These are phyloP conservation scores for Brachionus sp. DNA, from an alignment of 1,140 invertebrate genomes.

Conservation along the genomic window DNA sequence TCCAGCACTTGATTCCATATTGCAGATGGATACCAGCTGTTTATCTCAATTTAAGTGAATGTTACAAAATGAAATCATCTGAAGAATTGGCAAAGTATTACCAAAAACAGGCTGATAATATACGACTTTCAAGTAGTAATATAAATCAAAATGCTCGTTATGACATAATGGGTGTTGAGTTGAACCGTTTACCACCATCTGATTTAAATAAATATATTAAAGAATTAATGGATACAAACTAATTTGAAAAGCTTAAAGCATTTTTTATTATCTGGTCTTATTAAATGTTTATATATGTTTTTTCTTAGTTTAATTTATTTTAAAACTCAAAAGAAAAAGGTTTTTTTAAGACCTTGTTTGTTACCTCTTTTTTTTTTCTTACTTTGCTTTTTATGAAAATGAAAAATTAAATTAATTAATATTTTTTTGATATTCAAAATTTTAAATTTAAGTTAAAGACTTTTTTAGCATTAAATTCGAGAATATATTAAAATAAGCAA, in stretches of 20 bases:
- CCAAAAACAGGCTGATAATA: constrained; percentile 34
- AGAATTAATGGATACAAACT: not conserved
- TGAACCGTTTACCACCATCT: constrained; percentile 11
- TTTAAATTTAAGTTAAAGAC: no score
- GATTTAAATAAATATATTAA: not conserved
- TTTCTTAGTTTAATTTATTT: no score
- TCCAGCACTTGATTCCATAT: not conserved
- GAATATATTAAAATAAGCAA: no score
- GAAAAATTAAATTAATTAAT: no score
- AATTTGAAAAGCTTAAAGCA: not conserved
- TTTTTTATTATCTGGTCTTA: not conserved
- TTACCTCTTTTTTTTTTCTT: no score
- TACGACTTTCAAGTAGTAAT: not conserved
- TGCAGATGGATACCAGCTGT: constrained; percentile 40
- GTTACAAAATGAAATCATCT: constrained; percentile 5
- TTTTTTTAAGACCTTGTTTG: no score
- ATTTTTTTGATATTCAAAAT: no score
- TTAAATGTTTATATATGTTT: not conserved
- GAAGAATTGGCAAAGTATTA: constrained; percentile 35
- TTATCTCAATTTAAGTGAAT: constrained; percentile 38
- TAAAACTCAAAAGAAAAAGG: no score
- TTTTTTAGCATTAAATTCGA: no score
- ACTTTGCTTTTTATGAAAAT: no score
- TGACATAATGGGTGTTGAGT: not conserved
- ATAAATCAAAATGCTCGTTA: not conserved